Conservation (phyloP, 2,888 invertebrate species). For the Eretmocerus hayati region DNA sequence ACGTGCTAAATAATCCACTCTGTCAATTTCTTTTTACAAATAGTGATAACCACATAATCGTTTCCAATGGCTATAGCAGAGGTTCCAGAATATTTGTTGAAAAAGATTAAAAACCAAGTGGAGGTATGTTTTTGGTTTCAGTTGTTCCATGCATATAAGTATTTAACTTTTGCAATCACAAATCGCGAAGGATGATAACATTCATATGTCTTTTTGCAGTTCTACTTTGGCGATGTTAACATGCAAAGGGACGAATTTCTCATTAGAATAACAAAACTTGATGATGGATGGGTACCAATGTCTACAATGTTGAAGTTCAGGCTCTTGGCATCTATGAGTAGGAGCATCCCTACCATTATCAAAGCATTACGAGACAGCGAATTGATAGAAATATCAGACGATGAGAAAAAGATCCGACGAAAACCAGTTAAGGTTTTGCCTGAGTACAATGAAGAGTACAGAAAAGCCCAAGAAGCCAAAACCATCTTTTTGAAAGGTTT, state of each 20-base stretch:
- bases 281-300: conserved; percentile 88
- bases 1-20: too few relatives aligned
- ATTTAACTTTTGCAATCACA: too few relatives aligned
- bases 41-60: too few relatives aligned
- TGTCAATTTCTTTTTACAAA: too few relatives aligned
- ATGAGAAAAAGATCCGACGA: conserved; percentile 66
- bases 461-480: conserved; percentile 66
- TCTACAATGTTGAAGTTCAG: conserved; percentile 82
- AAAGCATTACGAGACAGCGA: conserved; percentile 70
- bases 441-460: conserved; percentile 74
- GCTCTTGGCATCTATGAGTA: conserved; percentile 66
- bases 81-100: too few relatives aligned
- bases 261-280: conserved; percentile 73
- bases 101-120: too few relatives aligned
- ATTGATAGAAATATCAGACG: conserved; percentile 56
- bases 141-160: too few relatives aligned
- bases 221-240: conserved; percentile 85
- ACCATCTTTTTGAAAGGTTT: conserved; percentile 88
- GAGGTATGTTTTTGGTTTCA: too few relatives aligned
- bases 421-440: conserved; percentile 70
- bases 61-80: too few relatives aligned
- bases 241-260: conserved; percentile 88
- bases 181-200: too few relatives aligned
- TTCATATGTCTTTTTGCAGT: conserved; percentile 46
- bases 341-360: conserved; percentile 63